A percentile compares a stretch with the other conserved stretches of the same genome.
Conservation (phyloP, 2,113 vertebrate genomes). For the Pavo muticus region DNA sequence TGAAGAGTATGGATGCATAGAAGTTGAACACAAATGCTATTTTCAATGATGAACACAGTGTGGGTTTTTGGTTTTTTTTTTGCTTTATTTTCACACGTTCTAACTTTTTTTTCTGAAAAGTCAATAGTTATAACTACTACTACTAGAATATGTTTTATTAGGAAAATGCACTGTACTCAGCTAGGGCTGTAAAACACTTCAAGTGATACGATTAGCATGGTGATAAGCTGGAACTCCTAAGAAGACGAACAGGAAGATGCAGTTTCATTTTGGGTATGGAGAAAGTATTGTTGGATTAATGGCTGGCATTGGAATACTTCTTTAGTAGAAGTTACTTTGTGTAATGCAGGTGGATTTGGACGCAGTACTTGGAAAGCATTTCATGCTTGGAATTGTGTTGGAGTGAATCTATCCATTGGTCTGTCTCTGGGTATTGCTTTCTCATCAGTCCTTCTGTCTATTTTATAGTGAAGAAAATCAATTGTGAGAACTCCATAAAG, state of each 20-base stretch:
- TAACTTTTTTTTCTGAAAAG: not conserved
- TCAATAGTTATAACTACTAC: not conserved
- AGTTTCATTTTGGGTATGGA: not conserved
- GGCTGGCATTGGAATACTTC: constrained; percentile 17
- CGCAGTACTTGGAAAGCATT: constrained; percentile 8
- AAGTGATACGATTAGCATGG: not conserved
- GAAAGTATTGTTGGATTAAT: constrained; percentile 29
- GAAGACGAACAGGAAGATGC: not conserved
- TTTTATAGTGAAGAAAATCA: not conserved
- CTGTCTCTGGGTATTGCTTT: not conserved
- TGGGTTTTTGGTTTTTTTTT: not conserved
- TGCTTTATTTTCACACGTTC: not conserved
- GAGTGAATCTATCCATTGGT: not conserved
- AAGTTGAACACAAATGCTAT: not conserved
- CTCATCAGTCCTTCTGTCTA: not conserved
- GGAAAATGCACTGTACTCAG: not conserved
- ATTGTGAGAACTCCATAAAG: not conserved
- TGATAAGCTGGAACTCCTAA: not conserved
- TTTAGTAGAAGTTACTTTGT: constrained; percentile 7
- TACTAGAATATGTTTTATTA: not conserved
- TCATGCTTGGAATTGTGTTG: constrained; percentile 44
- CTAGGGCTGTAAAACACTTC: not conserved
- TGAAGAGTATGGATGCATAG: not conserved
- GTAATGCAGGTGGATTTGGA: constrained; percentile 4
- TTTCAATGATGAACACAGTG: not conserved